A percentile compares a stretch with the other conserved stretches of the same genome.
Evolutionary conservation across 2,797 vertebrate genomes (phyloP).

Genomic region (Enteromius trimaculatus): DNA sequence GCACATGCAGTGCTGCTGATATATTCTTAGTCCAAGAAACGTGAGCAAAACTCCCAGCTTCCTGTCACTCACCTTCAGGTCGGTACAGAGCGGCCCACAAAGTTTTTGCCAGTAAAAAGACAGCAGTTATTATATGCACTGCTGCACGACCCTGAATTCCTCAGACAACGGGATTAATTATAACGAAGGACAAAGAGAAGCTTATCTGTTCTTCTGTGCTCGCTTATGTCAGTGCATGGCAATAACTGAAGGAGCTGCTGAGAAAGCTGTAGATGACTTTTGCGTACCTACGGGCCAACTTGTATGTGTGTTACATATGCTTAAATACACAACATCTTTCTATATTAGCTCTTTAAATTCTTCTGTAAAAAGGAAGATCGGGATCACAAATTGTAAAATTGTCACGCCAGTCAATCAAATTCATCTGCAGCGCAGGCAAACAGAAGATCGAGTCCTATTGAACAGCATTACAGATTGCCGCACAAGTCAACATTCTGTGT

Average conservation of each 20-base stretch:
- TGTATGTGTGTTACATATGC: neutral
- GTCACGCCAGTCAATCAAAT: neutral
- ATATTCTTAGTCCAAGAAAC: conserved; percentile 5
- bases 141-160: conserved; percentile 64
- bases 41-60: conserved; percentile 29
- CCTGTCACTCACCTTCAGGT: conserved; percentile 15
- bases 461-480: conserved; percentile 21
- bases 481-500: conserved; percentile 39
- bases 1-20: conserved; percentile 1
- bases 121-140: conserved; percentile 69
- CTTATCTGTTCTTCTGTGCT: conserved; percentile 47
- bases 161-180: conserved; percentile 67
- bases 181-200: conserved; percentile 66
- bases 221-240: conserved; percentile 25
- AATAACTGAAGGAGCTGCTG: conserved; percentile 5
- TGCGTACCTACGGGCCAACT: neutral
- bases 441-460: neutral
- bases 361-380: neutral
- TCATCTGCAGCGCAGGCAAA: conserved; percentile 4
- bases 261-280: neutral
- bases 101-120: conserved; percentile 47
- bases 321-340: neutral
- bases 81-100: neutral
- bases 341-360: neutral
- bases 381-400: neutral